Evolutionary conservation across 2,888 invertebrate genomes (phyloP).

Genomic region (Biston stratarius): DNA sequence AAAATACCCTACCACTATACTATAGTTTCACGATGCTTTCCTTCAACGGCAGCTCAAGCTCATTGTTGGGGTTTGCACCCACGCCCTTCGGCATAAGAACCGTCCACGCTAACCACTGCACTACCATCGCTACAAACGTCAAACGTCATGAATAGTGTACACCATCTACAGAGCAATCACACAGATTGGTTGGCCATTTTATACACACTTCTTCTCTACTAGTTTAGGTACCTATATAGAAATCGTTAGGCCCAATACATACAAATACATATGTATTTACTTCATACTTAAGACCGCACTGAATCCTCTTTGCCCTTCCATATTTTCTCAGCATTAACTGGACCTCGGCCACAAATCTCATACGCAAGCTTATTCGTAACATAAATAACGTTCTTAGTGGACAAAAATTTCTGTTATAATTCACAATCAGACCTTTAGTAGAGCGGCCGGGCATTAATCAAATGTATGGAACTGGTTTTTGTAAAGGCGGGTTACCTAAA

Average conservation of each 20-base stretch:
- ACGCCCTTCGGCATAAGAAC: too few species aligned
- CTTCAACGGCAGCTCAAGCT: too few species aligned
- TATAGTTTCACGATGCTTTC: too few species aligned
- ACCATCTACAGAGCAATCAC: too few species aligned
- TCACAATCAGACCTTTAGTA: conserved; percentile 78
- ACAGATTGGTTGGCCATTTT: too few species aligned
- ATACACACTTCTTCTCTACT: too few species aligned
- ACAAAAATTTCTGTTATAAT: conserved; percentile 76
- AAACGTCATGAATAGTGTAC: too few species aligned
- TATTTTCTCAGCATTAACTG: conserved; percentile 45
- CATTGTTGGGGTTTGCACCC: too few species aligned
- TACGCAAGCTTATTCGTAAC: conserved; percentile 59
- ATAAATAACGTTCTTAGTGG: conserved; percentile 81
- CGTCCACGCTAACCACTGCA: too few species aligned
- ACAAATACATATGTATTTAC: conserved; percentile 15
- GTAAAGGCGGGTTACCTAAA: conserved; percentile 80
- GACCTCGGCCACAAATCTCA: conserved; percentile 53
- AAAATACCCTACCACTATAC: too few species aligned
- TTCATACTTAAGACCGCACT: conserved; percentile 16
- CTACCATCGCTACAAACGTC: too few species aligned
- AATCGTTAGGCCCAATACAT: conserved; percentile 1
- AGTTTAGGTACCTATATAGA: too few species aligned
- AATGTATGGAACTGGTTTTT: conserved; percentile 78
- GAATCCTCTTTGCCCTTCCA: conserved; percentile 27
- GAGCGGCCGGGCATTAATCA: conserved; percentile 78